Percentiles rank a stretch among this genome's conserved stretches.
phyloP scores from a whole-genome alignment of 2,113 vertebrate genomes.

The Heteronetta atricapilla region DNA sequence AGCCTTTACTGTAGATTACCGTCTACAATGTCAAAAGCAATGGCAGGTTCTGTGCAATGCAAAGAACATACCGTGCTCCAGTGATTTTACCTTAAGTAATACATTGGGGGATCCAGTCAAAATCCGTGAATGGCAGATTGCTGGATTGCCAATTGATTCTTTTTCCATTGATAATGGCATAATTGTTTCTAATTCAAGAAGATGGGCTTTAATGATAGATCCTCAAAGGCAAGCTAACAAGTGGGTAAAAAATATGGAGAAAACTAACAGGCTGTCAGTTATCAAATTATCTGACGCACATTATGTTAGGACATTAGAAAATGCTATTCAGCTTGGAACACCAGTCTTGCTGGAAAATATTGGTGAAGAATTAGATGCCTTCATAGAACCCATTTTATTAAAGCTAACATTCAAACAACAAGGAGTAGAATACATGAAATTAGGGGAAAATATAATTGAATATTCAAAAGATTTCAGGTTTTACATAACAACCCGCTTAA shows the following conservation, averaged over 20 bases:
- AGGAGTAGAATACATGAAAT: slow-evolving; percentile 89
- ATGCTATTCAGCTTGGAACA: slow-evolving; percentile 87
- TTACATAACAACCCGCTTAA: slow-evolving; percentile 91
- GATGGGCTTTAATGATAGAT: slow-evolving; percentile 94
- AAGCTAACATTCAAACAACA: slow-evolving; percentile 93
- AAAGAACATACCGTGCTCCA: slow-evolving; percentile 84
- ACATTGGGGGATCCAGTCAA: slow-evolving; percentile 87
- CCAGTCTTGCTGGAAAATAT: slow-evolving; percentile 90
- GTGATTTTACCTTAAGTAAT: slow-evolving; percentile 84
- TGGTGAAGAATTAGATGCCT: slow-evolving; percentile 90
- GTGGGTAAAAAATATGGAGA: slow-evolving; percentile 96
- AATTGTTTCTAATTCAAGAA: slow-evolving; percentile 90
- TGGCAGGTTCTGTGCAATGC: slow-evolving; percentile 84
- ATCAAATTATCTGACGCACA: slow-evolving; percentile 88
- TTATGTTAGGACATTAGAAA: slow-evolving; percentile 87
- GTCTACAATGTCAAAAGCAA: slow-evolving; percentile 79
- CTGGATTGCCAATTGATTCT: slow-evolving; percentile 88
- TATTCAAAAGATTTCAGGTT: slow-evolving; percentile 88
- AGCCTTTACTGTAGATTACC: slow-evolving; percentile 90
- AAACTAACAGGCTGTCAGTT: slow-evolving; percentile 83
- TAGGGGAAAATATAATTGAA: slow-evolving; percentile 92
- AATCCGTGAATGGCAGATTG: slow-evolving; percentile 90
- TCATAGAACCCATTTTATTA: slow-evolving; percentile 88
- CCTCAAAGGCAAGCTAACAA: slow-evolving; percentile 95
- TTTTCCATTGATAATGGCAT: slow-evolving; percentile 94